Percentiles rank a stretch among this genome's conserved stretches.
These are phyloP conservation scores for Planococcus citri DNA, from an alignment of 1,140 invertebrate genomes.

Conservation along the genomic window DNA sequence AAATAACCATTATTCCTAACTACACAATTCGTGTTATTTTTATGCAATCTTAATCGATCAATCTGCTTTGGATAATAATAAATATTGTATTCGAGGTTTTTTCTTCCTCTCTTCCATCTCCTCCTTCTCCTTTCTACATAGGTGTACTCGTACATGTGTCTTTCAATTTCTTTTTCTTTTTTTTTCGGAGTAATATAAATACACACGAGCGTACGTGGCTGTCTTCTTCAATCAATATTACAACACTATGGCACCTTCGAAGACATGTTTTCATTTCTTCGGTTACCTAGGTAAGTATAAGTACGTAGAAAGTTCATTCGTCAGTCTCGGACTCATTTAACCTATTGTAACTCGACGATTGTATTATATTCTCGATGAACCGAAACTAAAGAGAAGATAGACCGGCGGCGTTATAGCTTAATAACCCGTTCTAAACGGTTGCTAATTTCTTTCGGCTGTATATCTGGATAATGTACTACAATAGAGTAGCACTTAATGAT, in stretches of 20 bases:
- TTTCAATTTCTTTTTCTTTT: too few species aligned
- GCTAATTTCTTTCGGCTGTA: background rate
- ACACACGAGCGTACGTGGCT: too few species aligned
- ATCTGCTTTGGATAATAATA: background rate
- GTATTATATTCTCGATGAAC: too few species aligned
- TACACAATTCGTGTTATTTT: conserved; percentile 1
- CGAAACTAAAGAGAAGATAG: too few species aligned
- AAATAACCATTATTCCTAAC: conserved; percentile 10
- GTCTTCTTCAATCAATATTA: background rate
- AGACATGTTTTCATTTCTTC: background rate
- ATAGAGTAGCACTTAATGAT: background rate
- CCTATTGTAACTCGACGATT: too few species aligned
- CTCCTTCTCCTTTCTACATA: too few species aligned
- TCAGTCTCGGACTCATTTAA: too few species aligned
- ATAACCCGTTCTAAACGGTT: background rate
- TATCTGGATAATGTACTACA: background rate
- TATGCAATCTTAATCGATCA: conserved; percentile 15
- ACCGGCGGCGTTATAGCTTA: too few species aligned
- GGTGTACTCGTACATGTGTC: too few species aligned
- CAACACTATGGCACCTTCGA: too few species aligned
- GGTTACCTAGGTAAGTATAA: background rate
- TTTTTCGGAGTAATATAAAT: too few species aligned
- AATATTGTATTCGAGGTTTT: background rate
- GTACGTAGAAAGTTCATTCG: background rate
- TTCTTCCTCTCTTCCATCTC: background rate